These are phyloP conservation scores for Lampropteryx suffumata DNA, from an alignment of 2,888 invertebrate species.

Conservation along the genomic window DNA sequence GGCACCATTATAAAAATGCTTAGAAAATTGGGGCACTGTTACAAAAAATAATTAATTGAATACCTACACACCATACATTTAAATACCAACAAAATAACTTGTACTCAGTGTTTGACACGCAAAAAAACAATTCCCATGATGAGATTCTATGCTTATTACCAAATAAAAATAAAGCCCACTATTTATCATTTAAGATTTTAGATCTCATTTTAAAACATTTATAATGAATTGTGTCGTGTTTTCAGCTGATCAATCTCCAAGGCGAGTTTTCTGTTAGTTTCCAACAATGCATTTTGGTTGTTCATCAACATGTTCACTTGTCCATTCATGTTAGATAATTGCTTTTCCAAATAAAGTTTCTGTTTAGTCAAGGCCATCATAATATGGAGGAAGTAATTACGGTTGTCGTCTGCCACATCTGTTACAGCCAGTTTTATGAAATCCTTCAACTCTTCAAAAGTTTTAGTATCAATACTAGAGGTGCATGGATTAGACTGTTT, in stretches of 20 bases:
- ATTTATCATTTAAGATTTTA: background rate
- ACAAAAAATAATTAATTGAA: too few species aligned
- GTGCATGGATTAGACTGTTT: slow-evolving; percentile 40
- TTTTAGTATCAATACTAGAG: slow-evolving; percentile 46
- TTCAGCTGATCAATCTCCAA: slow-evolving; percentile 76
- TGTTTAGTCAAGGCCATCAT: slow-evolving; percentile 78
- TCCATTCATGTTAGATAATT: slow-evolving; percentile 57
- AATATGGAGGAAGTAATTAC: slow-evolving; percentile 71
- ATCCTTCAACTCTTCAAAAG: slow-evolving; percentile 68
- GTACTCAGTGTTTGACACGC: too few species aligned
- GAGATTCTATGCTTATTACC: slow-evolving; percentile 3
- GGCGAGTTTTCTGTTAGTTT: slow-evolving; percentile 75
- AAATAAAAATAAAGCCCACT: too few species aligned
- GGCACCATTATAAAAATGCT: slow-evolving; percentile 18
- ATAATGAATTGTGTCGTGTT: slow-evolving; percentile 43
- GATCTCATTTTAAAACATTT: background rate
- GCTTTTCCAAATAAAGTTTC: slow-evolving; percentile 72
- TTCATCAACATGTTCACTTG: slow-evolving; percentile 62
- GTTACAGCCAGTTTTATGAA: slow-evolving; percentile 63
- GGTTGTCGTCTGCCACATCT: slow-evolving; percentile 70
- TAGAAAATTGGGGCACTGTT: background rate
- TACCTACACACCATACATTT: too few species aligned
- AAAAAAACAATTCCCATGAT: background rate
- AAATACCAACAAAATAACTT: too few species aligned
- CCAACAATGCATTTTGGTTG: slow-evolving; percentile 69